Evolutionary conservation across 2,797 vertebrate genomes (phyloP).

Genomic region (Linurgus olivaceus): DNA sequence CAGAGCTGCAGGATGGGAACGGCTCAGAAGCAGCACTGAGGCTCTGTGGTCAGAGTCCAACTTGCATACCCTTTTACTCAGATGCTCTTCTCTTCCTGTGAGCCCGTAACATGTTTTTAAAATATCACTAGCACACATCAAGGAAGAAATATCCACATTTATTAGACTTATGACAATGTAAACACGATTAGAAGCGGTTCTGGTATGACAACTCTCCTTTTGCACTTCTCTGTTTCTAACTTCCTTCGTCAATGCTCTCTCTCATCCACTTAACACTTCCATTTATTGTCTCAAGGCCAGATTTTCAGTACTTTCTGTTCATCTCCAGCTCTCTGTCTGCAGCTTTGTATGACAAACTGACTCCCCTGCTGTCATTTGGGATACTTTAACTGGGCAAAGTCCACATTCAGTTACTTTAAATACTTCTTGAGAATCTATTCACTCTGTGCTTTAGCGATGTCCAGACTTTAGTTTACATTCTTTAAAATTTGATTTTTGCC

Average conservation of each 20-base stretch:
- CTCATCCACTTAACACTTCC: constrained; percentile 24
- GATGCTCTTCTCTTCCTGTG: neutral
- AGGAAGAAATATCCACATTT: neutral
- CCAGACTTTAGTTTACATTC: constrained; percentile 44
- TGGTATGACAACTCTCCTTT: neutral
- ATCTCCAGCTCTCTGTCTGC: constrained; percentile 27
- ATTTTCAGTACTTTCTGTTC: constrained; percentile 39
- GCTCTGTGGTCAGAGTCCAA: neutral
- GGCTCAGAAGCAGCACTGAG: neutral
- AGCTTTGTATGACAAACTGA: constrained; percentile 41
- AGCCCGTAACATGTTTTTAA: neutral
- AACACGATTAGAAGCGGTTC: neutral
- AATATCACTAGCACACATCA: neutral
- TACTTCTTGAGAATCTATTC: constrained; percentile 24
- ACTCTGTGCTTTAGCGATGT: constrained; percentile 5
- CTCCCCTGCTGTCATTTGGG: constrained; percentile 22
- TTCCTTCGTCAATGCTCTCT: neutral
- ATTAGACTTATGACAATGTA: neutral
- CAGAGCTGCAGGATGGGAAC: neutral
- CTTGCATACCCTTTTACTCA: neutral
- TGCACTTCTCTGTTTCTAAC: constrained; percentile 24
- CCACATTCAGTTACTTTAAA: constrained; percentile 22
- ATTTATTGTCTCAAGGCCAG: constrained; percentile 30
- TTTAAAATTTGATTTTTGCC: constrained; percentile 30
- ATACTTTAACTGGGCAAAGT: constrained; percentile 52